A percentile compares a stretch with the other conserved stretches of the same genome.
Conservation (phyloP, 35 echinoderm and acorn worm genomes). For the Ophiothrix spiculata region DNA sequence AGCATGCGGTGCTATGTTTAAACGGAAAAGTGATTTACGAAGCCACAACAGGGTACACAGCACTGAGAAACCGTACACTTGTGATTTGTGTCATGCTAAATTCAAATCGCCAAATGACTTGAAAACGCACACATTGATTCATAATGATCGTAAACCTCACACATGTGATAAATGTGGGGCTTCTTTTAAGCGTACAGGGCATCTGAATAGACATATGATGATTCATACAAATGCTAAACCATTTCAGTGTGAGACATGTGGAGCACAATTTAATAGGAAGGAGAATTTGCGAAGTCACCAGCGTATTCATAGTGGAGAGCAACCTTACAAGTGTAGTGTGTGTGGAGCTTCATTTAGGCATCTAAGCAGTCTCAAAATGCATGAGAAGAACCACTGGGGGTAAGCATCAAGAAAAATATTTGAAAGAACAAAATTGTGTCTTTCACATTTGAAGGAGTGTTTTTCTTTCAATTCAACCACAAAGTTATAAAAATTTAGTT, state of each 20-base stretch:
- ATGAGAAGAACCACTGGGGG: conserved; percentile 82
- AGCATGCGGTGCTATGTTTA: conserved; percentile 82
- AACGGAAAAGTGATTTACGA: conserved; percentile 83
- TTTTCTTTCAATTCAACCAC: no score
- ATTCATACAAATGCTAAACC: conserved; percentile 81
- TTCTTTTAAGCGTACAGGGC: conserved; percentile 76
- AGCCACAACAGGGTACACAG: conserved; percentile 86
- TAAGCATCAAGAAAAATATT: no score
- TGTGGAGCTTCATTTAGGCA: conserved; percentile 59
- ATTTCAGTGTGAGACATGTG: conserved; percentile 73
- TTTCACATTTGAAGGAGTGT: no score
- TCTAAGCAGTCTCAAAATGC: conserved; percentile 59
- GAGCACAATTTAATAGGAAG: conserved; percentile 78
- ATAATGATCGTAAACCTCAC: conserved; percentile 83
- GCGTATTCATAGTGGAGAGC: conserved; percentile 66
- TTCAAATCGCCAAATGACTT: conserved; percentile 80
- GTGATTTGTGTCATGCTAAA: conserved; percentile 56
- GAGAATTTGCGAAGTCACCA: conserved; percentile 81
- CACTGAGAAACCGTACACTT: conserved; percentile 73
- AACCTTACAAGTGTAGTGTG: conserved; percentile 68
- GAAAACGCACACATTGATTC: conserved; percentile 79
- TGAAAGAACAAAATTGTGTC: no score
- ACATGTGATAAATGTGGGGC: conserved; percentile 66
- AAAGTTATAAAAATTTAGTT: no score
- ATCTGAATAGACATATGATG: conserved; percentile 85